Conservation (phyloP, 1,140 invertebrate species). For the Ditylenchus dipsaci region DNA sequence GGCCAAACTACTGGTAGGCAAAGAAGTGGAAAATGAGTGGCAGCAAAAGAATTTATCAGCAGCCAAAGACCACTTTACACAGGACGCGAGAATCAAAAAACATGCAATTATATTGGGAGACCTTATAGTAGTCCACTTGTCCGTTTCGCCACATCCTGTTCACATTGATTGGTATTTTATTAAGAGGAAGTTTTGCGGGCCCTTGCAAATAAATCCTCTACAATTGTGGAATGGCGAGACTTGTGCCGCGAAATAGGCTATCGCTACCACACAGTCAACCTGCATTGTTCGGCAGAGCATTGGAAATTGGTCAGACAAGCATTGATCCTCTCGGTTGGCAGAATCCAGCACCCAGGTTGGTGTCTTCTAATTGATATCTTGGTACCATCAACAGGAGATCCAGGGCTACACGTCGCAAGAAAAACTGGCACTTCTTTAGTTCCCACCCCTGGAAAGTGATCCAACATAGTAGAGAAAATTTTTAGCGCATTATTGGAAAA, state of each 20-base stretch:
- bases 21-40: background rate
- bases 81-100: conserved; percentile 26
- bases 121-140: conserved; percentile 22
- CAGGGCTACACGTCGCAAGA: no score
- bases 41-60: background rate
- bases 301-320: conserved; percentile 41
- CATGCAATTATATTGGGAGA: conserved; percentile 28
- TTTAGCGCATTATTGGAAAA: no score
- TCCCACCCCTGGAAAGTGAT: no score
- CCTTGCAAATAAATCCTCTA: conserved; percentile 37
- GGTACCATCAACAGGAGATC: no score
- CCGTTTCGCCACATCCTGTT: background rate
- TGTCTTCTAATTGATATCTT: no score
- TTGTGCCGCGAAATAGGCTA: conserved; percentile 46
- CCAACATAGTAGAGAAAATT: no score
- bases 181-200: conserved; percentile 31
- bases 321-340: conserved; percentile 19
- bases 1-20: background rate
- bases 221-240: conserved; percentile 38
- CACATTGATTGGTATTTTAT: background rate
- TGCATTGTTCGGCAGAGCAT: conserved; percentile 34
- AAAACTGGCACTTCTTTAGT: no score
- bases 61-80: background rate
- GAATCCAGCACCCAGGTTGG: background rate
- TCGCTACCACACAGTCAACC: conserved; percentile 32